A percentile compares a stretch with the other conserved stretches of the same genome.
Evolutionary conservation across 2,888 invertebrate genomes (phyloP).

Genomic region (Volucella zonaria): DNA sequence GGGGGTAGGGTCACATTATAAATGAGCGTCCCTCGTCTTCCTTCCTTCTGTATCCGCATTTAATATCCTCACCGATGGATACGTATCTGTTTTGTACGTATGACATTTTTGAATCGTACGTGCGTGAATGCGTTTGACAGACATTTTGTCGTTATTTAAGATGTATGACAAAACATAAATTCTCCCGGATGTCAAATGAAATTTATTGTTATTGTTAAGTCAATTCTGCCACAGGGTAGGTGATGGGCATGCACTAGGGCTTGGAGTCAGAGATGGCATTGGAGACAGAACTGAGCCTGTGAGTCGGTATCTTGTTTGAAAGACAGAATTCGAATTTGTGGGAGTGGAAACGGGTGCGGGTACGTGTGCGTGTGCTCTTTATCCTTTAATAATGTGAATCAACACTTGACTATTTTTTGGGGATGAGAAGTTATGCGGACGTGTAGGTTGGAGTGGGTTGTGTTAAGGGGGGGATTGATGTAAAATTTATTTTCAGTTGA

Average conservation of each 20-base stretch:
- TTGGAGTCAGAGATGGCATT: background rate
- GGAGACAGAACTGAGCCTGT: no score
- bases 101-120: constrained; percentile 62
- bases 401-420: constrained; percentile 1
- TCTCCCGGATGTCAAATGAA: constrained; percentile 63
- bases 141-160: constrained; percentile 69
- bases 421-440: background rate
- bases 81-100: constrained; percentile 26
- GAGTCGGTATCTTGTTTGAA: no score
- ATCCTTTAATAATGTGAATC: constrained; percentile 23
- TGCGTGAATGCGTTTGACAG: constrained; percentile 73
- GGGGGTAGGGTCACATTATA: constrained; percentile 30
- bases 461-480: background rate
- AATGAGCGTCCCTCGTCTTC: constrained; percentile 3
- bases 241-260: background rate
- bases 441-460: background rate
- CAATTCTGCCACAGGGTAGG: constrained; percentile 42
- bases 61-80: constrained; percentile 19
- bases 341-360: background rate
- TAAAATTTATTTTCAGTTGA: background rate
- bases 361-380: background rate
- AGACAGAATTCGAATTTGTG: no score
- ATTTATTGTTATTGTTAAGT: constrained; percentile 72
- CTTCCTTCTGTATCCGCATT: constrained; percentile 21
- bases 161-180: constrained; percentile 71